Evolutionary conservation across 2,113 vertebrate genomes (phyloP).

Genomic region (Hippocampus zosterae): DNA sequence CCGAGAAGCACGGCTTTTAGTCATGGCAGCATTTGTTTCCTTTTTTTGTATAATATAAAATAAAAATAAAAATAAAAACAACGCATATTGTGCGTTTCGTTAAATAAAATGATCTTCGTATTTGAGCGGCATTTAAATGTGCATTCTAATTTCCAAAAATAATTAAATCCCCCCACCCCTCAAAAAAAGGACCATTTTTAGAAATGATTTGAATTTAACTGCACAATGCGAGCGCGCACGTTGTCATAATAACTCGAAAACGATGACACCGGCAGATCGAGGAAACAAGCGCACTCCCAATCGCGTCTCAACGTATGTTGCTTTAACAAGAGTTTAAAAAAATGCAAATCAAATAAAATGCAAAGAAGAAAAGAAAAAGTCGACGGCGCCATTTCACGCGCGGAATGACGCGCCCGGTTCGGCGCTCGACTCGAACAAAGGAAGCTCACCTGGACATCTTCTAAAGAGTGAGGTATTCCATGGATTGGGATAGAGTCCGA

Average conservation of each 20-base stretch:
- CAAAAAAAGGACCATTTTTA: too few relatives aligned
- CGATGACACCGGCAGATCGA: too few relatives aligned
- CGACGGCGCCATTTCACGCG: not conserved
- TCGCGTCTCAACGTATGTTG: not conserved
- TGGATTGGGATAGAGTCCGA: constrained; percentile 90
- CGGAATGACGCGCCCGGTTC: not conserved
- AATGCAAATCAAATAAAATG: not conserved
- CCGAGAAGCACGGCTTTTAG: not conserved
- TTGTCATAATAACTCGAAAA: not conserved
- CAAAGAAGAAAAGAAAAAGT: not conserved
- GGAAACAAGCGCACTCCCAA: too few relatives aligned
- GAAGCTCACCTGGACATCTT: constrained; percentile 88
- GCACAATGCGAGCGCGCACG: not conserved
- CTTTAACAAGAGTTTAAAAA: too few relatives aligned
- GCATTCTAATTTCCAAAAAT: too few relatives aligned
- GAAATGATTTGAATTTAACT: too few relatives aligned
- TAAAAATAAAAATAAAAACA: too few relatives aligned
- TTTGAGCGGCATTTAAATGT: too few relatives aligned
- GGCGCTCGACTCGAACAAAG: not conserved
- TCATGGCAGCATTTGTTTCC: not conserved
- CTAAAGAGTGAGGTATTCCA: constrained; percentile 96
- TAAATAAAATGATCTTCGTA: too few relatives aligned
- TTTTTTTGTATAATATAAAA: too few relatives aligned
- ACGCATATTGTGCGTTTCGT: too few relatives aligned
- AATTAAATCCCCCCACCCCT: too few relatives aligned